These are phyloP conservation scores for Eristalis pertinax DNA, from an alignment of 2,888 invertebrate genomes.

Conservation along the genomic window DNA sequence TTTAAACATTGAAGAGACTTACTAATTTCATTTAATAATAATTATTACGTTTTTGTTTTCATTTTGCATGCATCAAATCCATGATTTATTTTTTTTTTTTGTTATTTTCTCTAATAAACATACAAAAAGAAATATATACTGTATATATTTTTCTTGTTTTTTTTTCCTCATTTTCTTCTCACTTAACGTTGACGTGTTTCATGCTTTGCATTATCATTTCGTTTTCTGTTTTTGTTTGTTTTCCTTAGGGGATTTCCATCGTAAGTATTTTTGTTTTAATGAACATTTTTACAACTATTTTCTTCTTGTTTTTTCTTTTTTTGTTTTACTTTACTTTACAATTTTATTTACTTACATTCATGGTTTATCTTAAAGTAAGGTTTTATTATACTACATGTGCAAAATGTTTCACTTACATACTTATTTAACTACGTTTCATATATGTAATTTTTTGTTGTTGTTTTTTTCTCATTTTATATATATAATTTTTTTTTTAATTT, in stretches of 20 bases:
- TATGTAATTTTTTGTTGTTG: slow-evolving; percentile 50
- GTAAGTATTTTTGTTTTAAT: slow-evolving; percentile 49
- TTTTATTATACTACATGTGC: slow-evolving; percentile 71
- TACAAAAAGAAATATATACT: slow-evolving; percentile 71
- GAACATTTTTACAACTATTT: slow-evolving; percentile 71
- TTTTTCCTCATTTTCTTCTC: slow-evolving; percentile 38
- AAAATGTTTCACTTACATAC: slow-evolving; percentile 70
- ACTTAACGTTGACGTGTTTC: slow-evolving; percentile 50
- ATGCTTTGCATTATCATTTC: slow-evolving; percentile 65
- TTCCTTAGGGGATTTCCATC: slow-evolving; percentile 32
- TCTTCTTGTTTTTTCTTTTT: neutral
- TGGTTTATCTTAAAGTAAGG: slow-evolving; percentile 55
- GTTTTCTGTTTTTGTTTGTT: slow-evolving; percentile 21
- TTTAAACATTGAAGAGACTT: slow-evolving; percentile 72
- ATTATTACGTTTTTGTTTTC: slow-evolving; percentile 61
- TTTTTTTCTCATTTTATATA: slow-evolving; percentile 43
- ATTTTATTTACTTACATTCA: slow-evolving; percentile 70
- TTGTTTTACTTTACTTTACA: slow-evolving; percentile 45
- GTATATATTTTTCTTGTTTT: slow-evolving; percentile 52
- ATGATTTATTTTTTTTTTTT: slow-evolving; percentile 59
- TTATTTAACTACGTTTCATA: slow-evolving; percentile 64
- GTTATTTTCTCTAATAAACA: slow-evolving; percentile 70
- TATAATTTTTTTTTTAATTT: slow-evolving; percentile 33
- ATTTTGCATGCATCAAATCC: slow-evolving; percentile 69
- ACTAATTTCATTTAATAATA: slow-evolving; percentile 63